phyloP scores from a whole-genome alignment of 1,140 invertebrate species.

The Tetragonula clypearis region DNA sequence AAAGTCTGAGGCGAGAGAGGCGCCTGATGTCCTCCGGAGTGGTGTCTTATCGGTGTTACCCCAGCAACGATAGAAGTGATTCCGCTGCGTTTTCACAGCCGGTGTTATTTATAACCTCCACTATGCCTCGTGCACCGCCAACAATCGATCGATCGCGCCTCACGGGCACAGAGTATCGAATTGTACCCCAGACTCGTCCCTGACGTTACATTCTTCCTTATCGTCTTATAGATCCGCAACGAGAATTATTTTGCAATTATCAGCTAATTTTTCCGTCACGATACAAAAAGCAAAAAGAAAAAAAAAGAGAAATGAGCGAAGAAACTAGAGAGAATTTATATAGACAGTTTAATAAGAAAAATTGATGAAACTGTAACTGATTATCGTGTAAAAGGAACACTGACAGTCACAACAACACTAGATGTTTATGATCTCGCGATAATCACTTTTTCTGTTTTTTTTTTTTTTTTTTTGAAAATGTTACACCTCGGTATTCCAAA shows the following conservation, averaged over 20 bases:
- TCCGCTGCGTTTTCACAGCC: slow-evolving; percentile 36
- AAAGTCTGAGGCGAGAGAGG: slow-evolving; percentile 4
- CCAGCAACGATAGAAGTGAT: slow-evolving; percentile 44
- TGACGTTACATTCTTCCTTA: slow-evolving; percentile 11
- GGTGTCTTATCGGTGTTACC: slow-evolving; percentile 32
- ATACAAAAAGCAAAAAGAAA: no score
- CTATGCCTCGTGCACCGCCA: slow-evolving; percentile 19
- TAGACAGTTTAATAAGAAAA: not conserved
- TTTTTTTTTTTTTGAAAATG: no score
- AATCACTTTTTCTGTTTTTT: not conserved
- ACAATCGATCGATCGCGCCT: slow-evolving; percentile 42
- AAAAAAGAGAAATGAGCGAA: not conserved
- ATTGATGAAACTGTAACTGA: not conserved
- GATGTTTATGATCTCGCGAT: no score
- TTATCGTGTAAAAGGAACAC: not conserved
- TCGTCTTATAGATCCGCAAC: not conserved
- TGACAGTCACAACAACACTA: no score
- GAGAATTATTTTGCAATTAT: slow-evolving; percentile 1
- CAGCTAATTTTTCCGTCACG: no score
- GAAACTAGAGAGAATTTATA: not conserved
- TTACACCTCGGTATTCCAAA: not conserved
- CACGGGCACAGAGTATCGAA: slow-evolving; percentile 39
- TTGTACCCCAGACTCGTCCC: slow-evolving; percentile 39
- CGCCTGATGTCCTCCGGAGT: not conserved
- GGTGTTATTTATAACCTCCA: slow-evolving; percentile 51